Percentiles rank a stretch among this genome's conserved stretches.
Conservation (phyloP, 2,888 invertebrate species). For the Eilema caniola region DNA sequence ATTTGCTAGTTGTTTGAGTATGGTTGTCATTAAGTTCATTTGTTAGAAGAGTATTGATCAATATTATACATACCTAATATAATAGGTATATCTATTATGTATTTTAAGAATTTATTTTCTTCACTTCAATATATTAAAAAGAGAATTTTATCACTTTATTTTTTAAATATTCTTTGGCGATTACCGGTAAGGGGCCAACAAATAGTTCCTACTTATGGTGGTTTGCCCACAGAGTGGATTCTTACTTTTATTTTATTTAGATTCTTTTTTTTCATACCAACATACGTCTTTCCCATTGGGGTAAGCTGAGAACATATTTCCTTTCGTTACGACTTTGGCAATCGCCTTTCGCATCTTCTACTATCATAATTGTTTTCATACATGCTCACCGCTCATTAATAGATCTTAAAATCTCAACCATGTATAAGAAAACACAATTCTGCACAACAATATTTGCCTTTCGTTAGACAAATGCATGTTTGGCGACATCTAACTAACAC, state of each 20-base stretch:
- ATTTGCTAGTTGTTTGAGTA: conserved; percentile 1
- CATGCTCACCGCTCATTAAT: not conserved
- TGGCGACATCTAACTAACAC: conserved; percentile 55
- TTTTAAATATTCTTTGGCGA: too few relatives aligned
- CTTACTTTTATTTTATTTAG: too few relatives aligned
- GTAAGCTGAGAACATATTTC: not conserved
- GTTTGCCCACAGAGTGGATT: too few relatives aligned
- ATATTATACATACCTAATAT: not conserved
- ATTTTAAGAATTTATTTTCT: too few relatives aligned
- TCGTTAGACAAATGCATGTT: conserved; percentile 37
- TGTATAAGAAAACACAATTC: not conserved
- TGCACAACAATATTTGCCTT: conserved; percentile 23
- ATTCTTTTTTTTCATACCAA: too few relatives aligned
- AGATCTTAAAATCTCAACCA: not conserved
- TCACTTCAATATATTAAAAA: too few relatives aligned
- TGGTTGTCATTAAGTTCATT: not conserved
- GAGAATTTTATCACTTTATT: too few relatives aligned
- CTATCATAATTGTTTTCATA: not conserved
- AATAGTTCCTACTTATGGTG: too few relatives aligned
- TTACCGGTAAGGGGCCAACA: too few relatives aligned
- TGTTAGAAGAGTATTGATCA: not conserved
- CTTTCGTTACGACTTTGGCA: not conserved
- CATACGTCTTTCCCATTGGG: not conserved
- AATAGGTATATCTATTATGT: too few relatives aligned
- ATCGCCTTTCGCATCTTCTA: not conserved